Evolutionary conservation across 2,888 invertebrate genomes (phyloP).

Genomic region (Tolmerus cingulatus): DNA sequence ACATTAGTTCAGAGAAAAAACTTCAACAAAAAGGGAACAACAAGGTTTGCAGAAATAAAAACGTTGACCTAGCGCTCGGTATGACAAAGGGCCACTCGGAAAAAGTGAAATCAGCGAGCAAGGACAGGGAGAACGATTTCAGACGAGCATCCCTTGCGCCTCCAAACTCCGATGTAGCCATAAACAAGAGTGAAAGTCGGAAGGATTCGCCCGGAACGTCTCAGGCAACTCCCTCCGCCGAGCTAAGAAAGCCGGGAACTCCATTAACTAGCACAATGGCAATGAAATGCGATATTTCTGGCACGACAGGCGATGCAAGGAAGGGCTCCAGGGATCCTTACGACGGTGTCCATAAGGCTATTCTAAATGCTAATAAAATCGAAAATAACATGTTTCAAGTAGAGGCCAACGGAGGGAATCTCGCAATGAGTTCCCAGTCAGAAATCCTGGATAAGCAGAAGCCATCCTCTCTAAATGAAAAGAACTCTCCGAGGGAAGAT

Average conservation of each 20-base stretch:
- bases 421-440: background rate
- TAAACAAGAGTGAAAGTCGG: slow-evolving; percentile 9
- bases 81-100: slow-evolving; percentile 51
- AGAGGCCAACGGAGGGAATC: background rate
- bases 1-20: background rate
- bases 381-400: slow-evolving; percentile 2
- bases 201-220: background rate
- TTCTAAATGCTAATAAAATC: slow-evolving; percentile 29
- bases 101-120: background rate
- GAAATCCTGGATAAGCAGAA: background rate
- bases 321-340: background rate
- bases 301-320: background rate
- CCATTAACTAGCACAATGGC: slow-evolving; percentile 12
- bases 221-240: background rate
- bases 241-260: background rate
- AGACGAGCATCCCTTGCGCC: background rate
- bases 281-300: background rate
- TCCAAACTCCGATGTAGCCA: background rate
- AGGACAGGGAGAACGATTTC: background rate
- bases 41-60: slow-evolving; percentile 63
- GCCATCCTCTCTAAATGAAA: background rate
- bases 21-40: slow-evolving; percentile 15
- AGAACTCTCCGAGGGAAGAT: slow-evolving; percentile 8
- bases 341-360: slow-evolving; percentile 1
- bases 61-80: slow-evolving; percentile 63